Conservation (phyloP, 1,140 invertebrate genomes). For the Pseudomyrmex gracilis region DNA sequence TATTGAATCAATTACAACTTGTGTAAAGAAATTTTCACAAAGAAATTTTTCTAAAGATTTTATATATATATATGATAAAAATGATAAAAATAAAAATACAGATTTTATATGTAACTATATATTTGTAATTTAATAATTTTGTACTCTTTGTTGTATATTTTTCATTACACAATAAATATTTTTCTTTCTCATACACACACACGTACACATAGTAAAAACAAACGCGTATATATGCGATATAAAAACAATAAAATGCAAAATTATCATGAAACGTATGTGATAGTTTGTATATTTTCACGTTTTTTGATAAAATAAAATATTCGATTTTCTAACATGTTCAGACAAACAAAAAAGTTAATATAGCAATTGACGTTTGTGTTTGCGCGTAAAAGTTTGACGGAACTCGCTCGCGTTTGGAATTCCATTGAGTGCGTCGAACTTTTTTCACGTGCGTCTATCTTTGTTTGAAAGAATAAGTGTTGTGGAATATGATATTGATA, state of each 20-base stretch:
- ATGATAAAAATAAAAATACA: neutral
- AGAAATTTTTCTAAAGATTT: neutral
- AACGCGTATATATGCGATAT: too few relatives aligned
- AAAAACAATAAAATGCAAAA: too few relatives aligned
- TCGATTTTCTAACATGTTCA: neutral
- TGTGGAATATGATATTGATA: too few relatives aligned
- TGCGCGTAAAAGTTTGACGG: slow-evolving; percentile 34
- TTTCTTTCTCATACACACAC: too few relatives aligned
- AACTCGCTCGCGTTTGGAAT: slow-evolving; percentile 51
- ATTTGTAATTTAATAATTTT: neutral
- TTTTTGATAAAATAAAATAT: neutral
- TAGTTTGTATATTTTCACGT: neutral
- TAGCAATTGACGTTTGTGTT: slow-evolving; percentile 13
- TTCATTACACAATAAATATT: neutral
- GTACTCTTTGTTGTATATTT: neutral
- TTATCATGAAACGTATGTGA: too few relatives aligned
- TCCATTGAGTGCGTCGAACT: slow-evolving; percentile 53
- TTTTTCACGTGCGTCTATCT: neutral
- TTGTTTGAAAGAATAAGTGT: too few relatives aligned
- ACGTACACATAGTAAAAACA: too few relatives aligned
- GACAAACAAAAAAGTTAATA: slow-evolving; percentile 11
- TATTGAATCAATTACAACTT: neutral
- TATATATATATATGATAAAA: slow-evolving; percentile 1
- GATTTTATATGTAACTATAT: neutral
- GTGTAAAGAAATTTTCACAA: neutral